A percentile compares a stretch with the other conserved stretches of the same genome.
Evolutionary conservation across 2,888 invertebrate genomes (phyloP).

Genomic region (Muscina levida): DNA sequence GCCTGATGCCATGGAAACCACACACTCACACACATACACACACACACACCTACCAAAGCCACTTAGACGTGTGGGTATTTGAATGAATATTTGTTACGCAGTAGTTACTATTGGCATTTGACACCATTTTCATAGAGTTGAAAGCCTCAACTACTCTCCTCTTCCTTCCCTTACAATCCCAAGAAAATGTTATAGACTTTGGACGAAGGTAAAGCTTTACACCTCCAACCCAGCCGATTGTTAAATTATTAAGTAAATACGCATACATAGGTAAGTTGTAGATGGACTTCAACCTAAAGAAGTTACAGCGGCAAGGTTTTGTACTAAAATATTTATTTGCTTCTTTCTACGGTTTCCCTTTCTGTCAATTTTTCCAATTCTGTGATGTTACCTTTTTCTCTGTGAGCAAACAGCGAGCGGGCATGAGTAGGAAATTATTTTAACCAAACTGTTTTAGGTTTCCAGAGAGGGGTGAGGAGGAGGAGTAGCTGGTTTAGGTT

Average conservation of each 20-base stretch:
- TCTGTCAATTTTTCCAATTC: not conserved
- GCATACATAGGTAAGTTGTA: not conserved
- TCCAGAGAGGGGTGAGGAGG: no score
- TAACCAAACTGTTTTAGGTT: conserved; percentile 3
- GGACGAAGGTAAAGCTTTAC: not conserved
- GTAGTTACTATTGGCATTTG: conserved; percentile 32
- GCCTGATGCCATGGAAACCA: no score
- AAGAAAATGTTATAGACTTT: not conserved
- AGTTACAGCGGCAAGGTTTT: conserved; percentile 3
- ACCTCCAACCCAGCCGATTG: conserved; percentile 17
- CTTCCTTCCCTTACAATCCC: no score
- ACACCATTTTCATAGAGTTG: conserved; percentile 14
- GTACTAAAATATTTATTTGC: conserved; percentile 32
- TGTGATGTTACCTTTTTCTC: not conserved
- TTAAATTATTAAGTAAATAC: conserved; percentile 41
- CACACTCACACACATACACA: not conserved
- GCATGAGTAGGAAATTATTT: conserved; percentile 20
- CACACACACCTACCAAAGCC: not conserved
- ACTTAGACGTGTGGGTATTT: not conserved
- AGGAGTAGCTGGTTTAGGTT: conserved; percentile 37
- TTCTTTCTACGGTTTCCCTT: not conserved
- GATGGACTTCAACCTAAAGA: not conserved
- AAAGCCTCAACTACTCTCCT: no score
- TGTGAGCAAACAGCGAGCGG: not conserved
- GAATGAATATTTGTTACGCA: not conserved